Evolutionary conservation across 2,888 invertebrate genomes (phyloP).

Genomic region (Sphaerolaimus hirsutus): DNA sequence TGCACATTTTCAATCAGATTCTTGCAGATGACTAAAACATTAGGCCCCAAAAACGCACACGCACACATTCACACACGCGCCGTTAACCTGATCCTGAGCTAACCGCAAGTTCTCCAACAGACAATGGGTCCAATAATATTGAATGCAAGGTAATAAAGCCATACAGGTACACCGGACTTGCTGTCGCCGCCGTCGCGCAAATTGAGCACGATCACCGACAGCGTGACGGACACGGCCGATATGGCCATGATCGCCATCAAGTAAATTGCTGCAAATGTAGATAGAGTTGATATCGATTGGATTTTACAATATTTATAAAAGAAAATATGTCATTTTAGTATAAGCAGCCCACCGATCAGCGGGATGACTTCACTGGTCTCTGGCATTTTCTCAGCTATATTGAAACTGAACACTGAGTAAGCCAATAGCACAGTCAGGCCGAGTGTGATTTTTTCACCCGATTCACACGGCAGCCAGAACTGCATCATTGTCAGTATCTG

Average conservation of each 20-base stretch:
- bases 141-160: slow-evolving; percentile 25
- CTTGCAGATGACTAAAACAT: too few relatives aligned
- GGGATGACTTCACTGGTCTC: slow-evolving; percentile 31
- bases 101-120: slow-evolving; percentile 21
- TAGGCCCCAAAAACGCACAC: too few relatives aligned
- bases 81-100: too few relatives aligned
- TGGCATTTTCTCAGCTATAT: slow-evolving; percentile 32
- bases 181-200: slow-evolving; percentile 25
- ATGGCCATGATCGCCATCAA: slow-evolving; percentile 31
- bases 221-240: slow-evolving; percentile 28
- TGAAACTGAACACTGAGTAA: slow-evolving; percentile 31
- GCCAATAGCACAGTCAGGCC: slow-evolving; percentile 30
- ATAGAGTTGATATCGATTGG: neutral
- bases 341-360: slow-evolving; percentile 25
- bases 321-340: neutral
- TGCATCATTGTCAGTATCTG: slow-evolving; percentile 26
- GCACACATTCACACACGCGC: too few relatives aligned
- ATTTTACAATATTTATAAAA: neutral
- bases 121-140: slow-evolving; percentile 22
- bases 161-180: slow-evolving; percentile 24
- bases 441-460: slow-evolving; percentile 19
- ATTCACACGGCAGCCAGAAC: slow-evolving; percentile 29
- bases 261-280: slow-evolving; percentile 25
- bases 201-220: slow-evolving; percentile 30
- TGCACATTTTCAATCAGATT: too few relatives aligned